These are phyloP conservation scores for Schizaphis graminum DNA, from an alignment of 2,888 invertebrate genomes.

Conservation along the genomic window DNA sequence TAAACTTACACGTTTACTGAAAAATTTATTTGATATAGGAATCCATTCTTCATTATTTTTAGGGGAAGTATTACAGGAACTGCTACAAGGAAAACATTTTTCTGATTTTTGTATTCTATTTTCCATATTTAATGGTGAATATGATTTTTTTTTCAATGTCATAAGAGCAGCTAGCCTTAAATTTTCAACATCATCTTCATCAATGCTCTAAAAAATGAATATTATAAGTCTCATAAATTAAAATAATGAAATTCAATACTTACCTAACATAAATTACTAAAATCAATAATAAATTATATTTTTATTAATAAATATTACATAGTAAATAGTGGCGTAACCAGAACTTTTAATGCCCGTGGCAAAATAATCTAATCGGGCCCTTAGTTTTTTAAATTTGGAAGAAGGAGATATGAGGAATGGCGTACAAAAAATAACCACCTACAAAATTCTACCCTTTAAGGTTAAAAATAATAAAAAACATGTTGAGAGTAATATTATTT, in stretches of 20 bases:
- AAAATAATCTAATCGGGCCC: no score
- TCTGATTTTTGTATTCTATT: slow-evolving; percentile 22
- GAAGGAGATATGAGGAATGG: no score
- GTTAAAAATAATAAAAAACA: no score
- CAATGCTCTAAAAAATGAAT: slow-evolving; percentile 38
- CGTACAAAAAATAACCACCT: no score
- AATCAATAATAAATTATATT: background rate
- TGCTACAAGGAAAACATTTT: background rate
- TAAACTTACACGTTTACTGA: slow-evolving; percentile 51
- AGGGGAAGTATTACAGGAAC: background rate
- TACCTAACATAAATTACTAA: background rate
- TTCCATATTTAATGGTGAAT: slow-evolving; percentile 21
- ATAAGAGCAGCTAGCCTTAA: slow-evolving; percentile 62
- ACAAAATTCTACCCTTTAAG: no score
- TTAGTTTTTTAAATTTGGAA: no score
- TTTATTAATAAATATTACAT: background rate
- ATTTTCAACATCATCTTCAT: slow-evolving; percentile 62
- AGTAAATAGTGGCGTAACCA: no score
- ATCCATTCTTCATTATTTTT: slow-evolving; percentile 35
- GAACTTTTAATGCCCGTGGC: no score
- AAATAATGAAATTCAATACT: background rate
- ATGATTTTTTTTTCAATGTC: slow-evolving; percentile 47
- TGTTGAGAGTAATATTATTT: no score
- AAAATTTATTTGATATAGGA: slow-evolving; percentile 41
- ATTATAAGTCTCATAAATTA: background rate